phyloP scores from a whole-genome alignment of 2,888 invertebrate genomes.

The Penaeus monodon region DNA sequence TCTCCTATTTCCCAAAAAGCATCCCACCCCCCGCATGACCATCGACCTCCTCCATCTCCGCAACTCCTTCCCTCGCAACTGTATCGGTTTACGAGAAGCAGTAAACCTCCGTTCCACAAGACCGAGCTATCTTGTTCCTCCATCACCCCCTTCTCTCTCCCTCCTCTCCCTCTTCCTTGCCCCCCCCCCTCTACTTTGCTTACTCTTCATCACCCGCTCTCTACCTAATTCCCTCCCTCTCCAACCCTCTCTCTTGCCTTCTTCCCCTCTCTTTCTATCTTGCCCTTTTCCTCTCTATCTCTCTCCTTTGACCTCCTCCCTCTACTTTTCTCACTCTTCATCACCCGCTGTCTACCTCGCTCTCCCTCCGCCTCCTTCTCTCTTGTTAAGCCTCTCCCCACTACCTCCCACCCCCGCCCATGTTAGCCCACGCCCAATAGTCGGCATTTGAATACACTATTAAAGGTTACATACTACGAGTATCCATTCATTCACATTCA shows the following conservation, averaged over 20 bases:
- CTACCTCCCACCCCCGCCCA: neutral
- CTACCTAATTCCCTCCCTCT: too few species aligned
- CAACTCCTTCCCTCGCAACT: conserved; percentile 8
- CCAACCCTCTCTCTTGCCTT: neutral
- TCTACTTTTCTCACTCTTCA: too few species aligned
- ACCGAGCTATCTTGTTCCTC: too few species aligned
- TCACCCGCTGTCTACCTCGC: neutral
- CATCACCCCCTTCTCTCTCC: too few species aligned
- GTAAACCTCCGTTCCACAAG: too few species aligned
- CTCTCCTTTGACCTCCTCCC: neutral
- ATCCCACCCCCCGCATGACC: neutral
- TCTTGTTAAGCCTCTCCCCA: neutral
- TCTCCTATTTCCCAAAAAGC: neutral
- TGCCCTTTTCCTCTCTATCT: neutral
- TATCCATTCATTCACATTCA: too few species aligned
- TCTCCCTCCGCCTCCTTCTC: neutral
- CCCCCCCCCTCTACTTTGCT: too few species aligned
- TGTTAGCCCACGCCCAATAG: neutral
- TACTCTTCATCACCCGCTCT: too few species aligned
- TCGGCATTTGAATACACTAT: too few species aligned
- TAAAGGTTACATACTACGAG: too few species aligned
- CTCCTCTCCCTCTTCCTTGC: too few species aligned
- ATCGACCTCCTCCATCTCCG: conserved; percentile 15
- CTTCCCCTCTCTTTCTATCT: neutral
- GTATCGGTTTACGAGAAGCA: neutral